Evolutionary conservation across 2,888 invertebrate genomes (phyloP).

Genomic region (Troides aeacus): DNA sequence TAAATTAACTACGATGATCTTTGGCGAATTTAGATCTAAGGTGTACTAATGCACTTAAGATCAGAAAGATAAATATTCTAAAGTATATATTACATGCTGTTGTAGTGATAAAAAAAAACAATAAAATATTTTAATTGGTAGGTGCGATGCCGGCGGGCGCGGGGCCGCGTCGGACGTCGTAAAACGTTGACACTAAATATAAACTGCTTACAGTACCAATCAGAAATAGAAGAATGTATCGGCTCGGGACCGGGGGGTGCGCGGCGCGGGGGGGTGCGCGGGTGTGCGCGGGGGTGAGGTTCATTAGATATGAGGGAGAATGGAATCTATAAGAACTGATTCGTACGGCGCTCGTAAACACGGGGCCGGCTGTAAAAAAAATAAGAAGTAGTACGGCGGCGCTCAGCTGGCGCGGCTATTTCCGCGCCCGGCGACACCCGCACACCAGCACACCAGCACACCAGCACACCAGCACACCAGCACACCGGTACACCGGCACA

Average conservation of each 20-base stretch:
- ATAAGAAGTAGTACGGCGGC: constrained; percentile 74
- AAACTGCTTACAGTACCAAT: constrained; percentile 50
- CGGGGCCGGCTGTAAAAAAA: constrained; percentile 76
- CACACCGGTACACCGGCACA: neutral
- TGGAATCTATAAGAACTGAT: constrained; percentile 77
- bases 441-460: no score
- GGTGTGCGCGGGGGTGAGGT: constrained; percentile 59
- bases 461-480: constrained; percentile 44
- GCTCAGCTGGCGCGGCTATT: constrained; percentile 79
- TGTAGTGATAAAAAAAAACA: constrained; percentile 26
- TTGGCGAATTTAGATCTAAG: no score
- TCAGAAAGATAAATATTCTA: no score
- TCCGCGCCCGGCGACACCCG: constrained; percentile 52
- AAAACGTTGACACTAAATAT: constrained; percentile 45
- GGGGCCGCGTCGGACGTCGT: constrained; percentile 24
- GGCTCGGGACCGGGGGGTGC: constrained; percentile 50
- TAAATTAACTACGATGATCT: no score
- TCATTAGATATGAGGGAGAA: constrained; percentile 65
- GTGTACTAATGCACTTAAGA: no score
- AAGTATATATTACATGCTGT: neutral
- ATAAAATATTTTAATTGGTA: constrained; percentile 45
- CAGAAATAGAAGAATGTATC: constrained; percentile 64
- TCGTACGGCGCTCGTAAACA: constrained; percentile 75
- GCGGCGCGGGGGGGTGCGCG: constrained; percentile 27
- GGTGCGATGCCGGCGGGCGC: constrained; percentile 32